A percentile compares a stretch with the other conserved stretches of the same genome.
Conservation (phyloP, 2,113 vertebrate species). For the Heterocephalus glaber region DNA sequence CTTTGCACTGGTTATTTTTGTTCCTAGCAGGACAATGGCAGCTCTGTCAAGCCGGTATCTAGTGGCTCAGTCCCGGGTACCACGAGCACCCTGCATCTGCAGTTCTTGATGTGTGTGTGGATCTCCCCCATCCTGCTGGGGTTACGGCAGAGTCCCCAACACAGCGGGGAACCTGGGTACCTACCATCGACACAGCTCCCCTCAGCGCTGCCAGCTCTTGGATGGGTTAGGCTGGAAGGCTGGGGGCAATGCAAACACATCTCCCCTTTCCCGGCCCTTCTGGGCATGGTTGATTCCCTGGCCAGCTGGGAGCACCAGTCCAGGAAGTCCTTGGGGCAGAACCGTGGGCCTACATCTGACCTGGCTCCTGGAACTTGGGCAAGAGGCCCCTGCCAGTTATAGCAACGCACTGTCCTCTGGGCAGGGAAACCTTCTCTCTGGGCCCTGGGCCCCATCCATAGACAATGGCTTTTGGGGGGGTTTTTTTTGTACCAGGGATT, state of each 20-base stretch:
- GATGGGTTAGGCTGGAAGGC: neutral
- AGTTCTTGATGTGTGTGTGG: neutral
- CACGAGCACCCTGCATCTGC: rapidly evolving
- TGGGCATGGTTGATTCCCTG: neutral
- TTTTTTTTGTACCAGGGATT: neutral
- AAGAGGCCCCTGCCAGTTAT: neutral
- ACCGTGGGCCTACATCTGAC: neutral
- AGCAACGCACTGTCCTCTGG: neutral
- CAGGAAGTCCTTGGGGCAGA: neutral
- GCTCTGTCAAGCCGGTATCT: neutral
- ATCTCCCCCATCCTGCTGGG: neutral
- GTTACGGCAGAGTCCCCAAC: rapidly evolving
- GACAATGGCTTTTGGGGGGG: neutral
- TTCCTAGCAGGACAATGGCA: neutral
- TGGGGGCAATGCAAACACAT: neutral
- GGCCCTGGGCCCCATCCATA: rapidly evolving
- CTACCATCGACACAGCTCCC: neutral
- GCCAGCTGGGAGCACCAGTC: neutral
- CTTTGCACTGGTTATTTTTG: neutral
- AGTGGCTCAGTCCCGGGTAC: neutral
- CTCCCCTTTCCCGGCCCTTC: neutral
- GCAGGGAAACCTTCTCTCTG: neutral
- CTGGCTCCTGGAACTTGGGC: neutral
- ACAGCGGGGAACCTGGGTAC: no score
- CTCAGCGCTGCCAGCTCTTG: no score